These are phyloP conservation scores for Lordiphosa clarofinis DNA, from an alignment of 1,140 invertebrate genomes.

Conservation along the genomic window DNA sequence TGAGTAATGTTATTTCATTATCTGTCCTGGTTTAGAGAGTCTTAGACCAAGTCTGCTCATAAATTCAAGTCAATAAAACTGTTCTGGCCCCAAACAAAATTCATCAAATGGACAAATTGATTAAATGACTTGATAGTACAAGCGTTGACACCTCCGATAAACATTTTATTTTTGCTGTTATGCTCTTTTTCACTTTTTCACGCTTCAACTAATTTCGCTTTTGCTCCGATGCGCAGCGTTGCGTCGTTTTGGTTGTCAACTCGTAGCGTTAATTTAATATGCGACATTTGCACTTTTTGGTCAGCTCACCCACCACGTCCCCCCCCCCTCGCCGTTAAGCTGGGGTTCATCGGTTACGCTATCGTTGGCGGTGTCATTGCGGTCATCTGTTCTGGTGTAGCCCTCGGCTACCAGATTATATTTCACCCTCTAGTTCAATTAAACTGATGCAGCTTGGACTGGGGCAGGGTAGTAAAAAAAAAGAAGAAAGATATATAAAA, in stretches of 20 bases:
- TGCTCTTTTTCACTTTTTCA: conserved; percentile 43
- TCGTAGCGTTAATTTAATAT: conserved; percentile 69
- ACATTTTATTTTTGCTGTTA: conserved; percentile 25
- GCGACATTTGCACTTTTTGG: conserved; percentile 72
- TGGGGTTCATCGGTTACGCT: conserved; percentile 42
- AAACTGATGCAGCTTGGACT: conserved; percentile 51
- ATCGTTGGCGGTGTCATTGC: conserved; percentile 26
- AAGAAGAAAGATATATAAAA: too few species aligned
- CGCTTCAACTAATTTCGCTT: conserved; percentile 48
- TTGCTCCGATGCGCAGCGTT: background rate
- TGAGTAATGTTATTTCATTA: conserved; percentile 59
- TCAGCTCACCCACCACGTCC: conserved; percentile 13
- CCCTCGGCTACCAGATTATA: conserved; percentile 28
- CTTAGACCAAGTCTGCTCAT: conserved; percentile 11
- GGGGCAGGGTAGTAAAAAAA: background rate
- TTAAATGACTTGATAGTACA: conserved; percentile 36
- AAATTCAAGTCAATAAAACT: conserved; percentile 15
- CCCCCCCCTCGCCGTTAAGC: conserved; percentile 1
- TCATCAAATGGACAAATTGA: conserved; percentile 20
- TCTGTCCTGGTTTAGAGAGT: conserved; percentile 32
- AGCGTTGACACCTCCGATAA: conserved; percentile 50
- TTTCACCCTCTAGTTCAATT: conserved; percentile 51
- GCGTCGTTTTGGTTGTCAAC: conserved; percentile 23
- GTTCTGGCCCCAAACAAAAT: too few species aligned
- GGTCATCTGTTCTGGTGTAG: conserved; percentile 9